These are phyloP conservation scores for Calameuta pallipes DNA, from an alignment of 2,888 invertebrate genomes.

Conservation along the genomic window DNA sequence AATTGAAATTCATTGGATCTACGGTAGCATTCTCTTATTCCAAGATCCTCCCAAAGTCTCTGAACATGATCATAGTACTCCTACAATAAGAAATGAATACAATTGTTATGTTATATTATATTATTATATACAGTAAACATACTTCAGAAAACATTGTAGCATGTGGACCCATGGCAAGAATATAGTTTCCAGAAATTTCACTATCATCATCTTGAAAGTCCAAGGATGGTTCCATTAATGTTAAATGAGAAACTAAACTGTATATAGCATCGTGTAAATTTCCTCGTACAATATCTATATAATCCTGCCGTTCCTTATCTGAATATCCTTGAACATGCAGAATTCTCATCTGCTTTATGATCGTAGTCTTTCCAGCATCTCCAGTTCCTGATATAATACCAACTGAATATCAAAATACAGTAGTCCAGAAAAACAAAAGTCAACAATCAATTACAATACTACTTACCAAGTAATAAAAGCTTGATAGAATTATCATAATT, in stretches of 20 bases:
- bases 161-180: not conserved
- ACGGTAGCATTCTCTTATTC: constrained; percentile 76
- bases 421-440: not conserved
- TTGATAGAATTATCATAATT: constrained; percentile 67
- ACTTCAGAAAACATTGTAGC: not conserved
- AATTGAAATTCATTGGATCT: constrained; percentile 83
- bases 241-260: not conserved
- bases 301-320: constrained; percentile 70
- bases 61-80: constrained; percentile 79
- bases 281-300: constrained; percentile 9
- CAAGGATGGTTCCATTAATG: not conserved
- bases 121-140: not conserved
- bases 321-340: constrained; percentile 83
- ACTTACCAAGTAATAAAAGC: constrained; percentile 37
- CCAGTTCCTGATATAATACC: constrained; percentile 74
- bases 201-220: not conserved
- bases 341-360: constrained; percentile 89
- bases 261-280: not conserved
- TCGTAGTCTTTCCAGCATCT: constrained; percentile 87
- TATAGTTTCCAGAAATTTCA: not conserved
- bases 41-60: constrained; percentile 77
- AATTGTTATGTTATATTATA: not conserved
- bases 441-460: not conserved
- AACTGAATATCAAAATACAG: not conserved
- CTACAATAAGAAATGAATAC: constrained; percentile 64